These are phyloP conservation scores for Branchellion lobata DNA, from an alignment of 2,888 invertebrate genomes.

Conservation along the genomic window DNA sequence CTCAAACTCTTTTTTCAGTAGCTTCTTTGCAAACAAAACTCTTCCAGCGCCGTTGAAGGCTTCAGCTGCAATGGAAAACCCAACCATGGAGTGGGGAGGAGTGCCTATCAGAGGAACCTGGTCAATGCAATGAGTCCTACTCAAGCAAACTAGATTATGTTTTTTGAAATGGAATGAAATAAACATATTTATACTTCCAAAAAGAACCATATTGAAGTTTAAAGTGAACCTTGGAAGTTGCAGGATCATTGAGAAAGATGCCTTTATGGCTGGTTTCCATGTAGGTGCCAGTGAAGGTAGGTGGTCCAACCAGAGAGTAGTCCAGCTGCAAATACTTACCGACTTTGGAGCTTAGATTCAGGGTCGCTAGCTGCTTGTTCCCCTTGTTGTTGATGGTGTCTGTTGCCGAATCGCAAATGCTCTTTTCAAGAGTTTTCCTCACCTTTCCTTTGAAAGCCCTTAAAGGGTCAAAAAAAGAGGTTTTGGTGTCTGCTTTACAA, in stretches of 20 bases:
- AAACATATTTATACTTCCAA: too few relatives aligned
- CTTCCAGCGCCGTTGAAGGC: neutral
- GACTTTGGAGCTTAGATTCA: neutral
- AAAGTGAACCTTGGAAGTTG: neutral
- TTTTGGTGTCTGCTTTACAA: neutral
- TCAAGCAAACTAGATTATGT: neutral
- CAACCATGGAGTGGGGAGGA: neutral
- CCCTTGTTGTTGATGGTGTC: constrained; percentile 13
- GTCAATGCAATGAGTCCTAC: neutral
- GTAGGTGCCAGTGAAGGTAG: neutral
- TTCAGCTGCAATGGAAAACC: constrained; percentile 3
- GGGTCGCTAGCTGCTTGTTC: neutral
- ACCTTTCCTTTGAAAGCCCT: constrained; percentile 1
- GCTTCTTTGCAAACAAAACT: neutral
- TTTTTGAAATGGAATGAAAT: neutral
- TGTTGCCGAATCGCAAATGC: neutral
- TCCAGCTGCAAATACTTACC: neutral
- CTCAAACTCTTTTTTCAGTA: neutral
- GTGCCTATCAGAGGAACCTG: constrained; percentile 1
- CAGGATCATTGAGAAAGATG: neutral
- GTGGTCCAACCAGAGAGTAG: neutral
- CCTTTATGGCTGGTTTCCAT: constrained; percentile 2
- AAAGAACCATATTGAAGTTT: too few relatives aligned
- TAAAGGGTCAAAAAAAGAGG: neutral
- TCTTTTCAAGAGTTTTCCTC: neutral